Percentiles rank a stretch among this genome's conserved stretches.
Conservation (phyloP, 2,888 invertebrate genomes). For the Coelinius sp. region DNA sequence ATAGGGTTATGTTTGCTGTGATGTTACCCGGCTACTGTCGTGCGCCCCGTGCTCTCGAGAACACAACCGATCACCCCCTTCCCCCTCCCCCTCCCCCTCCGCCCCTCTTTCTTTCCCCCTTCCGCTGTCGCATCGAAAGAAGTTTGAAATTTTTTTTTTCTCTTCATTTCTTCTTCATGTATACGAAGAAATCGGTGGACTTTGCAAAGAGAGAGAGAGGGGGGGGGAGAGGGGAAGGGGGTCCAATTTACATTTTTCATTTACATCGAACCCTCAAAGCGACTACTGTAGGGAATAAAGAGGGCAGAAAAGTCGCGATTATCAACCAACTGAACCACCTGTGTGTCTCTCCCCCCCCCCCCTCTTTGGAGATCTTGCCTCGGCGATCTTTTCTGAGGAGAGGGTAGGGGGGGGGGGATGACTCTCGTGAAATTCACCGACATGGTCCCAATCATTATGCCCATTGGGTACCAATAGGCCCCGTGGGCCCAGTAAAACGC, state of each 20-base stretch:
- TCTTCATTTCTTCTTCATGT: constrained; percentile 47
- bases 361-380: neutral
- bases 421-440: neutral
- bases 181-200: constrained; percentile 55
- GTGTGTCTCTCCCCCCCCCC: too few relatives aligned
- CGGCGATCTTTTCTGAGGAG: too few relatives aligned
- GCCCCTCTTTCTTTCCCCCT: constrained; percentile 34
- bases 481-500: neutral
- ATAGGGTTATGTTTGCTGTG: constrained; percentile 25
- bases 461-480: neutral
- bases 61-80: constrained; percentile 20
- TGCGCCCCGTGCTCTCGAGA: constrained; percentile 12
- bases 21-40: constrained; percentile 44
- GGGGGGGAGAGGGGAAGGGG: constrained; percentile 58
- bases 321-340: constrained; percentile 14
- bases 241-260: constrained; percentile 70
- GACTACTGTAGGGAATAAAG: neutral
- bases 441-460: neutral
- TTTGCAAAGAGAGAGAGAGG: too few relatives aligned
- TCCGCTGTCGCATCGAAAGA: neutral
- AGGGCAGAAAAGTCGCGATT: constrained; percentile 25
- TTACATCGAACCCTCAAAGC: constrained; percentile 54
- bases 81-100: constrained; percentile 33
- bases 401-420: neutral
- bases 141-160: constrained; percentile 54